Evolutionary conservation across 2,113 vertebrate species (phyloP), one percentile per base, ranked within the genome.

Genomic region (Sebastes fasciatus): DNA sequence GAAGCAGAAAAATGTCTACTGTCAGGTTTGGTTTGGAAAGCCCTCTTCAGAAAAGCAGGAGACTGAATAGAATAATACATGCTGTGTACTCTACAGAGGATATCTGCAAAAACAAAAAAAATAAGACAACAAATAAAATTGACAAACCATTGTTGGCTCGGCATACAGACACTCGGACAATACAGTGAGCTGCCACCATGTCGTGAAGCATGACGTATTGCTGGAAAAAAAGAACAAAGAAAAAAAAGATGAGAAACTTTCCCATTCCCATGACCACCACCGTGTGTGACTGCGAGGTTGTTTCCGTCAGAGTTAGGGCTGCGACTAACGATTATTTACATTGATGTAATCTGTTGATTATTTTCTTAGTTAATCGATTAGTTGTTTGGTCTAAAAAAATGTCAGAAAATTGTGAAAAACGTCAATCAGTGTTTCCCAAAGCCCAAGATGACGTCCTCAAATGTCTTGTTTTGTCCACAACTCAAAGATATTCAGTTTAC

Each of bases 131-230:
- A 2, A 61, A 5, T 58, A 11, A 21, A 4, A 63, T 12, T 11
- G 1, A 90, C 93, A 92, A 96, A 99, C 98, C 98, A 80, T 96
- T 95, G 83, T 96, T 95, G 87, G 94, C 94, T 96, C 97, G 96
- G 95, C 96, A 98, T 88, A 99, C 95, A 48, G 98, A 98, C 84
- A 99, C 97, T 85, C 98, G 96, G 82, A 98, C 96, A 91, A 97
- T 96, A 95, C 98, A 98, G 93, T 99, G 98, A 88, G 98, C 88
- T 88, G 97, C 97, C 95, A 99, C 98, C 98, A 99, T 99, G 89
- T 99, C 98, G 61, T 98, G 98, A 87, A 99, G 96, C 96, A 97
- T 98, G 91, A 97, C 82, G 85, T 98, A 99, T 99, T 99, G 98
- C 98, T 99, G 94, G 77, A 94, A 77, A 92, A 21, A 60, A 51